Percentiles rank a stretch among this genome's conserved stretches.
Conservation (phyloP, 1,140 invertebrate species). For the Zaprionus capensis region DNA sequence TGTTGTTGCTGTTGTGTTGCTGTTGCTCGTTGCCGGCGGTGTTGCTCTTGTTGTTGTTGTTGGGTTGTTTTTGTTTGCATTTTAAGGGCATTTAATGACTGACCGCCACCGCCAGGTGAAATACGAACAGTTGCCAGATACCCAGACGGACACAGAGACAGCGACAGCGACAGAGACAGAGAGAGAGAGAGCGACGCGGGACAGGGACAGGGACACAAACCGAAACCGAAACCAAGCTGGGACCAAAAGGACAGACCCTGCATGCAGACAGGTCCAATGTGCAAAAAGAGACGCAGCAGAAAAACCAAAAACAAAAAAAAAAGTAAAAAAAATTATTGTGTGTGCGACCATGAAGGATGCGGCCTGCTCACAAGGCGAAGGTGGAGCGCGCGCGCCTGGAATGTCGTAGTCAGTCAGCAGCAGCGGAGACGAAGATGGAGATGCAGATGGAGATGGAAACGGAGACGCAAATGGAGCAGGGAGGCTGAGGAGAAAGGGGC, state of each 20-base stretch:
- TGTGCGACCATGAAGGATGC: slow-evolving; percentile 69
- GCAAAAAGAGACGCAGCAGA: slow-evolving; percentile 21
- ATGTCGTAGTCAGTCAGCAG: slow-evolving; percentile 50
- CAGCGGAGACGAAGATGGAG: slow-evolving; percentile 44
- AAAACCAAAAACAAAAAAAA: slow-evolving; percentile 26
- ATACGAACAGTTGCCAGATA: slow-evolving; percentile 70
- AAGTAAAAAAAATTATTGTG: slow-evolving; percentile 56
- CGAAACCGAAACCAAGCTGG: slow-evolving; percentile 54
- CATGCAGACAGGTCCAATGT: slow-evolving; percentile 63
- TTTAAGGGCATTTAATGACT: slow-evolving; percentile 77
- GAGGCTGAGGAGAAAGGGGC: neutral
- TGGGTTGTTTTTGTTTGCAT: slow-evolving; percentile 42
- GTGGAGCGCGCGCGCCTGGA: slow-evolving; percentile 72
- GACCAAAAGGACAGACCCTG: slow-evolving; percentile 56
- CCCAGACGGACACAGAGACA: slow-evolving; percentile 8
- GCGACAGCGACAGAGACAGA: slow-evolving; percentile 30
- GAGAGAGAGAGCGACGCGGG: slow-evolving; percentile 13
- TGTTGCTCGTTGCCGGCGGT: slow-evolving; percentile 21
- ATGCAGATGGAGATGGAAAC: slow-evolving; percentile 31
- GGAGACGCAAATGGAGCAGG: slow-evolving; percentile 25
- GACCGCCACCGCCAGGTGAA: slow-evolving; percentile 69
- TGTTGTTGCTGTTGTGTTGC: slow-evolving; percentile 30
- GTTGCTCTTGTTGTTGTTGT: slow-evolving; percentile 18
- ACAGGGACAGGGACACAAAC: slow-evolving; percentile 36
- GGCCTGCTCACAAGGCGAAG: slow-evolving; percentile 50